Base-by-base conservation (phyloP, 2,797 vertebrate species). In the Macrochelys suwanniensis region DNA sequence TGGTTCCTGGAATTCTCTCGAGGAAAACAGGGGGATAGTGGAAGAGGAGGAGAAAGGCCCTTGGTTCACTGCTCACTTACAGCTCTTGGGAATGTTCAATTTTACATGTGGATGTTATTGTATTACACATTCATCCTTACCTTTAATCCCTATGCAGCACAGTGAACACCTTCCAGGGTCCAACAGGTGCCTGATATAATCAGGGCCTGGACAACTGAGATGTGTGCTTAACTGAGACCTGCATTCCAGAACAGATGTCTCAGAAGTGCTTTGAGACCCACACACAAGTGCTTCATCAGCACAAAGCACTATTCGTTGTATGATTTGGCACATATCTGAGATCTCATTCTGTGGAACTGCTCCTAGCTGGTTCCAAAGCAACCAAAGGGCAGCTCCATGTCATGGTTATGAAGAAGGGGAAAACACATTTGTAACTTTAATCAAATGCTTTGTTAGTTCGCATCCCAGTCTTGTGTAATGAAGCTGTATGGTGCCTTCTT, bases 251-350 rank as follows among this genome's bases (percentile, higher is more conserved):
- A 77, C 26, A 47, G 74, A 13, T 28, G 4, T 49, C 26, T 45
- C 42, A 28, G 16, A 16, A 49, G 74, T 77, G 42, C 45, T 77
- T 77, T 31, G 45, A 77, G 45, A 76, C 12, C 74, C 37, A 47
- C 42, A 28, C 12, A 49, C 15, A 49, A 49, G 45, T 28, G 42
- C 45, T 28, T 28, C 15, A 28, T 47, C 33, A 57, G 57, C 37
- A 68, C 68, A 26, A 85, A 92, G 57, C 82, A 79, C 11, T 0
- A 0, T 25, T 4, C 53, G 71, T 47, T 79, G 45, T 0, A 0
- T 42, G n/a, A 71, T 71, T 42, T 71, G n/a, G 37, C 37, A 13
- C 23, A 45, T 31, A 21, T 5, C 0, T 0, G 1, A 1, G 31
- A 13, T 1, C 0, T 6, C n/a, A 15, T 1, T 13, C 77, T 15